These are phyloP conservation scores for Lucifuga dentata DNA, from an alignment of 2,113 vertebrate species.

Conservation along the genomic window DNA sequence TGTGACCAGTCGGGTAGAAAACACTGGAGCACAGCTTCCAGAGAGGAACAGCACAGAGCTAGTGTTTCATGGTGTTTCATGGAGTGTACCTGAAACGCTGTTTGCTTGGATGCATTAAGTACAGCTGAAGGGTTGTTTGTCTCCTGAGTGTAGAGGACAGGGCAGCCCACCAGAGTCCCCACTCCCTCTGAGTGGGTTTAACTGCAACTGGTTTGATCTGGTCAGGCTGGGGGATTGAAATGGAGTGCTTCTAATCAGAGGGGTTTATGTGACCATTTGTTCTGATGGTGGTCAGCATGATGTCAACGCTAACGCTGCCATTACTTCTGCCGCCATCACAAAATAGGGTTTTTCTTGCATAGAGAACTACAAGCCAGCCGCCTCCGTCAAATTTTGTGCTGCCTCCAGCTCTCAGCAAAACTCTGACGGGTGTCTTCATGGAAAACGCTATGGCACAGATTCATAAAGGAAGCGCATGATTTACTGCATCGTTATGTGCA, in stretches of 20 bases:
- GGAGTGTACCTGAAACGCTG: constrained; percentile 78
- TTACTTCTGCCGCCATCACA: constrained; percentile 23
- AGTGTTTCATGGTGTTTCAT: constrained; percentile 68
- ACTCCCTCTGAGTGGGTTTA: constrained; percentile 57
- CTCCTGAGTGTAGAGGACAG: constrained; percentile 69
- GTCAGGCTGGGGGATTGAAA: constrained; percentile 33
- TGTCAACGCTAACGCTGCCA: constrained; percentile 11
- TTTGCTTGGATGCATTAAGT: constrained; percentile 80
- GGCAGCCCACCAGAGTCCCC: constrained; percentile 62
- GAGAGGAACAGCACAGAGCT: constrained; percentile 55
- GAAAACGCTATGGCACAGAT: no score
- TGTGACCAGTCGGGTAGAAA: constrained; percentile 77
- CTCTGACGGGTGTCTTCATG: no score
- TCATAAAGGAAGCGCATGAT: no score
- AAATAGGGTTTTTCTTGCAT: constrained; percentile 7
- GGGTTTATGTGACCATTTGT: constrained; percentile 36
- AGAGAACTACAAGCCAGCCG: no score
- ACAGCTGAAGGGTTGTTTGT: constrained; percentile 77
- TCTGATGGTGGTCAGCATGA: constrained; percentile 28
- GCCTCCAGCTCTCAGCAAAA: no score
- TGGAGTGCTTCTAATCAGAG: constrained; percentile 56
- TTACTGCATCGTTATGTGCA: no score
- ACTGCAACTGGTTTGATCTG: constrained; percentile 51
- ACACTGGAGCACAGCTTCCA: constrained; percentile 59
- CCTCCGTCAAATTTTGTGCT: no score